Conservation (phyloP, 1,140 invertebrate species). For the Trinorchestia longiramus region DNA sequence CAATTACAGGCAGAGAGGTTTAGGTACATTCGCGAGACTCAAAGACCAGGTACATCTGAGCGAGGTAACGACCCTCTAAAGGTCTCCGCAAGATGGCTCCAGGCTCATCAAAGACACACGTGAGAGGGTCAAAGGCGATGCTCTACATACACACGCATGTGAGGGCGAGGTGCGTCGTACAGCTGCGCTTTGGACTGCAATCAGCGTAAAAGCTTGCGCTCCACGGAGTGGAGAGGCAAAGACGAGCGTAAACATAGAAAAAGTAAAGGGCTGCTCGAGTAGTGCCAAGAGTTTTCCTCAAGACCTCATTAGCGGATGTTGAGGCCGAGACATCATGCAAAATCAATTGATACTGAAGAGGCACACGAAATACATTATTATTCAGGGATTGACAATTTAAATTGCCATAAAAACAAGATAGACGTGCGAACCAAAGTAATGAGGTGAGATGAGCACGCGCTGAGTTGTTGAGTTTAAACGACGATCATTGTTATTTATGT, state of each 20-base stretch:
- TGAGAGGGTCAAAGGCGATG: background rate
- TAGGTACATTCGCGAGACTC: background rate
- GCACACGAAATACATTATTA: background rate
- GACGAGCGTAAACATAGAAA: background rate
- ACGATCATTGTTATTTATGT: background rate
- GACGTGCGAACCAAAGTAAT: background rate
- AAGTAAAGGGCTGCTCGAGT: background rate
- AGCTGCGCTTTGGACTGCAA: background rate
- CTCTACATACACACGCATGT: background rate
- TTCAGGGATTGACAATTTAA: background rate
- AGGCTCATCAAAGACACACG: constrained; percentile 6
- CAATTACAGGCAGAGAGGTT: background rate
- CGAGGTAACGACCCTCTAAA: background rate
- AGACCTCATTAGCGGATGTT: background rate
- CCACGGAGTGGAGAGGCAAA: background rate
- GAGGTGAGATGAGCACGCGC: too few species aligned
- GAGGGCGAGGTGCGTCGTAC: too few species aligned
- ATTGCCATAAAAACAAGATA: background rate
- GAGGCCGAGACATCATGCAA: background rate
- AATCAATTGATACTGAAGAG: background rate
- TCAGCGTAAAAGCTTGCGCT: background rate
- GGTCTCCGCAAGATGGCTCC: background rate
- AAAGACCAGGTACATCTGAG: background rate
- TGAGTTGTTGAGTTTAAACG: background rate
- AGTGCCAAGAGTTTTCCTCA: background rate